These are phyloP conservation scores for Trissolcus brochymenae DNA, from an alignment of 2,888 invertebrate species.

Conservation along the genomic window DNA sequence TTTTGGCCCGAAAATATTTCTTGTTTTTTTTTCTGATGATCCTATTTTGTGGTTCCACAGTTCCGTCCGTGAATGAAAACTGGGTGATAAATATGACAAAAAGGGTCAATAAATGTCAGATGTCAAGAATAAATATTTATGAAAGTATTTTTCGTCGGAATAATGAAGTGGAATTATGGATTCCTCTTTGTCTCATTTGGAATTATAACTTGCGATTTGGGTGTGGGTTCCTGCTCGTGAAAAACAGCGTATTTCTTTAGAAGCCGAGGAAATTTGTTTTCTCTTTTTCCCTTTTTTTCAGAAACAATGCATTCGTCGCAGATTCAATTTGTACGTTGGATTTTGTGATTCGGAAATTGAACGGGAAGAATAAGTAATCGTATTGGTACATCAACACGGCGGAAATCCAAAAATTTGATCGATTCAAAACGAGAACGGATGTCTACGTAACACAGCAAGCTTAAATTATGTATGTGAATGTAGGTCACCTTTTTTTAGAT, in stretches of 20 bases:
- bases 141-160: background rate
- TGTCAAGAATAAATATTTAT: background rate
- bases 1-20: background rate
- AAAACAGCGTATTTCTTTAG: too few species aligned
- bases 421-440: background rate
- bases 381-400: too few species aligned
- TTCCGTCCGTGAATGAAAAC: background rate
- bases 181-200: background rate
- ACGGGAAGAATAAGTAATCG: too few species aligned
- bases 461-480: slow-evolving; percentile 23
- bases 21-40: background rate
- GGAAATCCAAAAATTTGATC: slow-evolving; percentile 1
- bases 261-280: too few species aligned
- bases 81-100: background rate
- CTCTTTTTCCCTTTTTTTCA: too few species aligned
- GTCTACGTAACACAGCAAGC: background rate
- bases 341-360: too few species aligned
- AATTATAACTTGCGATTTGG: background rate
- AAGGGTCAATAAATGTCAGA: slow-evolving; percentile 3
- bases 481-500: slow-evolving; percentile 41
- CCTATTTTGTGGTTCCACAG: background rate
- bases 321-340: too few species aligned
- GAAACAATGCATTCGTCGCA: too few species aligned
- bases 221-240: too few species aligned
- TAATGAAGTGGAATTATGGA: background rate